Base-by-base conservation (phyloP, 2,797 vertebrate species). In the Acanthurus lineatus region DNA sequence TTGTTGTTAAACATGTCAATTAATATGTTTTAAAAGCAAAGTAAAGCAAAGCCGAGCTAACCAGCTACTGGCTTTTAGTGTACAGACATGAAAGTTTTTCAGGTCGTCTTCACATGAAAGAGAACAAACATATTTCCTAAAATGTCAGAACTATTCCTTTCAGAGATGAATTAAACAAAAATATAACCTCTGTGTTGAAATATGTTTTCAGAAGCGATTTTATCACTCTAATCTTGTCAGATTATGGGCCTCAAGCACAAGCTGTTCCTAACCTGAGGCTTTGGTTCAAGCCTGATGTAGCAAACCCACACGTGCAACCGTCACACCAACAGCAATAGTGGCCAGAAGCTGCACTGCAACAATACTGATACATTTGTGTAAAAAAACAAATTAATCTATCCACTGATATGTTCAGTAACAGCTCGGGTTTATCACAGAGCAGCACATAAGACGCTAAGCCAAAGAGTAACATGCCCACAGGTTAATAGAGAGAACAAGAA, bases 141-240 rank as follows among this genome's bases (percentile, higher is more conserved):
- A 52, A 52, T 40, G 14, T 67, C 5, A 3, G 8, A 67, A 45
- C 38, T 15, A 48, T 28, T 66, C 16, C 22, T 78, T 76, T 48
- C 28, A 65, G 40, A 49, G 40, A 17, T 56, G 49, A 20, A 77
- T 73, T 25, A 69, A 86, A 77, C 60, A 11, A 69, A 54, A 68
- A 40, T 54, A 32, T 20, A 47, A 62, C 44, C 25, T 17, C 15
- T 44, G 17, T 62, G 63, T 25, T 32, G 17, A 82, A 75, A 64
- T 81, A 44, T 68, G 54, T 82, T 82, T 73, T 59, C 17, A 66
- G 64, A 65, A 40, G 53, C 69, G 44, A 78, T 82, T 82, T 74
- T 62, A 77, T 78, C 42, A 57, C 72, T 44, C 65, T 76, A 59
- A 86, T 84, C 73, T 85, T 70, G 72, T 83, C 73, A 85, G 82